Base-by-base conservation (phyloP, 2,797 vertebrate genomes). In the Siniperca undulata region DNA sequence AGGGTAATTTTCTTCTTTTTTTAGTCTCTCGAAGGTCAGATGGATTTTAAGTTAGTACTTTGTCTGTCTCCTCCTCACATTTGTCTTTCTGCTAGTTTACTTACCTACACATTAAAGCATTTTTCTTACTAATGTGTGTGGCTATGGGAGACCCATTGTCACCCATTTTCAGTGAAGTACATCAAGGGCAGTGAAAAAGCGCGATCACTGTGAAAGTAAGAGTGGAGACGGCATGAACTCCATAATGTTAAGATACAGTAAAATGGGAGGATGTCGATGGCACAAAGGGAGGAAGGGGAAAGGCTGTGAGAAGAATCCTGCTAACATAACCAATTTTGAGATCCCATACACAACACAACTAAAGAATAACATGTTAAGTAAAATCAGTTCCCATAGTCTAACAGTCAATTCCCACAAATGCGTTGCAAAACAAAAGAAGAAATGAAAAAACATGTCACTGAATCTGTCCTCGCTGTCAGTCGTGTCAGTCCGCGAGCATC, bases 391-490 rank as follows among this genome's bases (percentile, higher is more conserved):
- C 50, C 4, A 14, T 8, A 36, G 7, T 36, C 36, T 36, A 36
- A 36, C 36, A 36, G 36, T 40, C 64, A 22, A 10, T 72, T 80
- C 17, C 50, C 3, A 11, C 11, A 58, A 36, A 81, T 86, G 58
- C 73, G 61, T 62, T 64, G 16, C 73, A 77, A 87, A 90, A 77
- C 77, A 86, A 80, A 64, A 78, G 46, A 65, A 40, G 30, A 68
- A 77, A 42, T 59, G 36, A 80, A 79, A 40, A 87, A 80, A 65
- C 56, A 19, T 83, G 70, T 89, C 82, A 84, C 59, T 19, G 27
- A 65, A 67, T 77, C 59, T 73, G 77, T 86, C 85, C 67, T 77
- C 2, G 19, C 69, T 89, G 80, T 88, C 84, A 84, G 82, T 59
- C 2, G 22, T 75, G 80, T 89, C 84, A 83, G 79, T 85, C 70